These are phyloP conservation scores for Anthophora plumipes DNA, from an alignment of 2,888 invertebrate species.

Conservation along the genomic window DNA sequence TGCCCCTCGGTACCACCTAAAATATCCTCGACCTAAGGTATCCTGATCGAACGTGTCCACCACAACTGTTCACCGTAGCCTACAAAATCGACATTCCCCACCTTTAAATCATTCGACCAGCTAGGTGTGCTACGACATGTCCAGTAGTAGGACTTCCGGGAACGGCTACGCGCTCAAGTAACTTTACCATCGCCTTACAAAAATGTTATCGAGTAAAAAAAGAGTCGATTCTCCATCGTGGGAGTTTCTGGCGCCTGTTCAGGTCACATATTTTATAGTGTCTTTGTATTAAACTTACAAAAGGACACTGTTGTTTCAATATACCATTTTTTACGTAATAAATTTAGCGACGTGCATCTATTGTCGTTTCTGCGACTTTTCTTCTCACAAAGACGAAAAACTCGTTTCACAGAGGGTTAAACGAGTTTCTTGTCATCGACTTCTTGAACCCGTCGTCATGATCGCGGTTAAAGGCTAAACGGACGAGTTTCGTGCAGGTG, in stretches of 20 bases:
- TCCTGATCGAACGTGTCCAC: constrained; percentile 75
- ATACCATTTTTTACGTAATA: too few species aligned
- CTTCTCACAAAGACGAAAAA: too few species aligned
- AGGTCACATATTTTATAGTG: neutral
- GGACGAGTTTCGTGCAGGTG: constrained; percentile 41
- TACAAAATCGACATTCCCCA: constrained; percentile 61
- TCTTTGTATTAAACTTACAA: neutral
- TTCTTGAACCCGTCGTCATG: too few species aligned
- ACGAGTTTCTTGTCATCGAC: too few species aligned
- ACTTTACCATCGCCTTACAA: neutral
- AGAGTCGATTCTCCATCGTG: neutral
- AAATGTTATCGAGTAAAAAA: neutral
- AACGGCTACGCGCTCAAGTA: neutral
- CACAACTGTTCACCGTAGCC: constrained; percentile 43
- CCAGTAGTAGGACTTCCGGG: constrained; percentile 51
- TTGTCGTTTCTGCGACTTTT: too few species aligned
- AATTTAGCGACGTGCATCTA: too few species aligned
- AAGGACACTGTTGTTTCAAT: too few species aligned
- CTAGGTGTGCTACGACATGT: constrained; percentile 48
- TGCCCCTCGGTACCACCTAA: constrained; percentile 77
- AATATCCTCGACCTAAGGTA: constrained; percentile 77
- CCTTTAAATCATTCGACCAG: constrained; percentile 52
- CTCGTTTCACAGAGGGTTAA: too few species aligned
- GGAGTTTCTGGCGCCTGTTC: neutral
- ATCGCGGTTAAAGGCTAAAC: constrained; percentile 5